These are phyloP conservation scores for Holacanthella duospinosa DNA, from an alignment of 2,888 invertebrate genomes.

Conservation along the genomic window DNA sequence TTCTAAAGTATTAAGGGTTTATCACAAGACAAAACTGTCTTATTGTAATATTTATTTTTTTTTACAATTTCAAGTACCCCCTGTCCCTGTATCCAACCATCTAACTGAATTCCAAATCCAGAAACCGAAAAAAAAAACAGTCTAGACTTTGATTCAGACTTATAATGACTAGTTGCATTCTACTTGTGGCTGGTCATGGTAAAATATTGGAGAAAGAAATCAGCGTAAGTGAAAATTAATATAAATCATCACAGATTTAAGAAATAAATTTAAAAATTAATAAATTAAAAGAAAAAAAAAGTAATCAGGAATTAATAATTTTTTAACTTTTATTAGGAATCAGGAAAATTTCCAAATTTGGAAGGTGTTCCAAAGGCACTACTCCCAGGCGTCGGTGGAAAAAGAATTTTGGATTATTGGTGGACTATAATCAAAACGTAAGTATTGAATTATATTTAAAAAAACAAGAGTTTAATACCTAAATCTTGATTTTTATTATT, in stretches of 20 bases:
- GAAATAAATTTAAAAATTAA: too few relatives aligned
- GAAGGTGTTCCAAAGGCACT: slow-evolving; percentile 32
- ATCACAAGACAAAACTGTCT: too few relatives aligned
- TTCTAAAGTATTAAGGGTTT: too few relatives aligned
- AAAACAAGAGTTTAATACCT: slow-evolving; percentile 1
- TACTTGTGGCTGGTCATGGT: slow-evolving; percentile 33
- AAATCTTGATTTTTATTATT: background rate
- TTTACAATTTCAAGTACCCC: too few relatives aligned
- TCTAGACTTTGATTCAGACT: too few relatives aligned
- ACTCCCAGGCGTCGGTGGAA: slow-evolving; percentile 26
- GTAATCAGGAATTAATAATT: too few relatives aligned
- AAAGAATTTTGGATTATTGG: slow-evolving; percentile 30
- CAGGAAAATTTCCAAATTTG: slow-evolving; percentile 21
- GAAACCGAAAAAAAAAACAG: too few relatives aligned
- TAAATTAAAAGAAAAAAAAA: too few relatives aligned
- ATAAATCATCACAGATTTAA: background rate
- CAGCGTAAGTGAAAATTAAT: slow-evolving; percentile 15
- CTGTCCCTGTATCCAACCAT: too few relatives aligned
- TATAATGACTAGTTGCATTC: slow-evolving; percentile 24
- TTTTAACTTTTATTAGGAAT: slow-evolving; percentile 3
- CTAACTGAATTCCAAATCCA: too few relatives aligned
- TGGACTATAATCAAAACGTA: slow-evolving; percentile 34
- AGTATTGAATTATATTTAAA: slow-evolving; percentile 8
- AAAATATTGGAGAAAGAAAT: slow-evolving; percentile 25
- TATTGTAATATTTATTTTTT: too few relatives aligned